These are phyloP conservation scores for Athetis lepigone DNA, from an alignment of 2,888 invertebrate species.

Conservation along the genomic window DNA sequence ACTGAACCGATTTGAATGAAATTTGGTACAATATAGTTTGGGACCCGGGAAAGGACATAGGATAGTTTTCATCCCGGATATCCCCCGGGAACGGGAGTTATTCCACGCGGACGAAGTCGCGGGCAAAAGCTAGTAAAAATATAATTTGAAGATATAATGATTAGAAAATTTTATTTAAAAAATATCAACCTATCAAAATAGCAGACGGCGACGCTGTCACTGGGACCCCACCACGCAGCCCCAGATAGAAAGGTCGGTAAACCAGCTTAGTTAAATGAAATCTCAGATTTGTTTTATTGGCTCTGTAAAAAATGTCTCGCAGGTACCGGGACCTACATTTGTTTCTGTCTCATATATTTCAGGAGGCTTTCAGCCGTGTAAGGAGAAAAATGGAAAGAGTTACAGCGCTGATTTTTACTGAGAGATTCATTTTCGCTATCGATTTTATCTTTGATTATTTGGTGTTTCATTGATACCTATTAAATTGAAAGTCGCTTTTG, in stretches of 20 bases:
- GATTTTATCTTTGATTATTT: background rate
- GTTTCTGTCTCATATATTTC: conserved; percentile 46
- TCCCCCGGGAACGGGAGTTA: too few species aligned
- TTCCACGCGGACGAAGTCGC: too few species aligned
- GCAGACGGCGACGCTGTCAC: conserved; percentile 27
- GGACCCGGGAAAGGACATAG: too few species aligned
- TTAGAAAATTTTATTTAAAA: too few species aligned
- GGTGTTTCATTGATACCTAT: too few species aligned
- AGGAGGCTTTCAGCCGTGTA: conserved; percentile 26
- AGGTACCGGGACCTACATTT: conserved; percentile 40
- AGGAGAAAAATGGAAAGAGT: conserved; percentile 7
- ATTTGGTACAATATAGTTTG: too few species aligned
- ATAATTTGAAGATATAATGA: too few species aligned
- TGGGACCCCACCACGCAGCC: conserved; percentile 18
- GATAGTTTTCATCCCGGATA: too few species aligned
- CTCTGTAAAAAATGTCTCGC: conserved; percentile 48
- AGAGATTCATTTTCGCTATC: background rate
- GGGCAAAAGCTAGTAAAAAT: too few species aligned
- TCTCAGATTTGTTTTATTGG: conserved; percentile 63
- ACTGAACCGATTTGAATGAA: too few species aligned
- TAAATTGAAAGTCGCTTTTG: too few species aligned
- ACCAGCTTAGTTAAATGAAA: conserved; percentile 66
- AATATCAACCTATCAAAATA: too few species aligned
- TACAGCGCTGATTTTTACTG: background rate
- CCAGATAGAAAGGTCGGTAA: conserved; percentile 52